Base-by-base conservation (phyloP, 1,140 invertebrate genomes). In the Lordiphosa collinella region DNA sequence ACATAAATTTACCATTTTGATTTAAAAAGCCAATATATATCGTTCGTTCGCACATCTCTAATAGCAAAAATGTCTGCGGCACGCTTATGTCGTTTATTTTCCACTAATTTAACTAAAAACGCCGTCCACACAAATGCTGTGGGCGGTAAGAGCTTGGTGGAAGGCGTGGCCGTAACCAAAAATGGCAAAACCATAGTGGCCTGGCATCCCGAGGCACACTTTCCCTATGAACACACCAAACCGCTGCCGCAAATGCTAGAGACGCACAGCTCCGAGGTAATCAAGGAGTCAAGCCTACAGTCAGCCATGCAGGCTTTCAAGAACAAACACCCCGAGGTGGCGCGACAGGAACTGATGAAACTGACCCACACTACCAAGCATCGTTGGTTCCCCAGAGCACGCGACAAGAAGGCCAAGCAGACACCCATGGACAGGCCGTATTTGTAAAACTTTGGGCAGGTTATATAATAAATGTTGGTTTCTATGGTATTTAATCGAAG, bases 201-300 rank as follows among this genome's bases (percentile, higher is more conserved):
- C 61, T 96, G 96, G 93, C 97, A 98, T 90, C 95, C 94, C 32
- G 93, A 96, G 68, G 85, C 91, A 80, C 88, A 92, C 36, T 94
- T 96, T 90, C 96, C 96, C 0, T 98, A 98, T 80, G 95, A 97
- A 89, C 93, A 89, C 74, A 94, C 95, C 6, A 92, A 91, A 82
- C 94, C 95, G 1, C 71, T 97, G 34, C 94, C 95, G 10, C 76
- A 90, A 54, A 71, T 88, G 40, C 48, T 69, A 0, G 60, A 35
- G 22, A 80, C 44, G 47, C 78, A 57, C 35, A 89, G 48, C 72
- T 89, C 64, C 75, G 90, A 91, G 10, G 87, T 94, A 8, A 89
- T 96, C n/a, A 93, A 92, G 87, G 91, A 94, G 53, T 90, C 91
- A 31, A 88, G 92, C n/a, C 87, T 91, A 31, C 87, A 91, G 11